phyloP scores from a whole-genome alignment of 2,888 invertebrate genomes.

The Drosophila melanosoma region DNA sequence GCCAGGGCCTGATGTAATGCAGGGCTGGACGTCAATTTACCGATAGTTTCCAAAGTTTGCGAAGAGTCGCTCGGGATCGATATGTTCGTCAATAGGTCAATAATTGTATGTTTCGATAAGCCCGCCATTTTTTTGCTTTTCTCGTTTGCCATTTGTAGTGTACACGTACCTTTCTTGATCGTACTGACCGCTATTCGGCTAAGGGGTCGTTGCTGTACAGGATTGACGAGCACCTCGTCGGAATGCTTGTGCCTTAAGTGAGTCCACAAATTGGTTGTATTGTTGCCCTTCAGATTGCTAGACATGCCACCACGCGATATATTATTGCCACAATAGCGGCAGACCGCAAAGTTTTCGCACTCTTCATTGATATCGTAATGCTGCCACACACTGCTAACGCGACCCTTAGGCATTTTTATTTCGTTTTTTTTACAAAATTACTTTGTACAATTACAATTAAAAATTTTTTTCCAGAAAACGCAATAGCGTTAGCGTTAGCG shows the following conservation, averaged over 20 bases:
- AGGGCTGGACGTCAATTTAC: constrained; percentile 49
- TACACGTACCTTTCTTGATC: constrained; percentile 64
- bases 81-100: constrained; percentile 59
- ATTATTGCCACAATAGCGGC: constrained; percentile 73
- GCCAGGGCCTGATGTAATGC: constrained; percentile 44
- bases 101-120: constrained; percentile 42
- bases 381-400: constrained; percentile 71
- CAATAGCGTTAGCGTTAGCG: constrained; percentile 72
- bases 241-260: constrained; percentile 67
- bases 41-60: constrained; percentile 36
- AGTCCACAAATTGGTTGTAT: constrained; percentile 70
- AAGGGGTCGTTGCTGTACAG: constrained; percentile 49
- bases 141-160: background rate
- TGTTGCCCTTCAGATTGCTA: constrained; percentile 71
- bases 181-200: constrained; percentile 45
- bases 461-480: constrained; percentile 49
- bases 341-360: constrained; percentile 70
- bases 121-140: constrained; percentile 6
- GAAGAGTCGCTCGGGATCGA: constrained; percentile 43
- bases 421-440: constrained; percentile 20
- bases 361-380: constrained; percentile 70
- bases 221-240: constrained; percentile 67
- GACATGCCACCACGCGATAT: constrained; percentile 75
- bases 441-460: constrained; percentile 18
- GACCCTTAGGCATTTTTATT: constrained; percentile 68